Percentiles rank a stretch among this genome's conserved stretches.
Conservation (phyloP, 1,140 invertebrate species). For the Telenomus remus region DNA sequence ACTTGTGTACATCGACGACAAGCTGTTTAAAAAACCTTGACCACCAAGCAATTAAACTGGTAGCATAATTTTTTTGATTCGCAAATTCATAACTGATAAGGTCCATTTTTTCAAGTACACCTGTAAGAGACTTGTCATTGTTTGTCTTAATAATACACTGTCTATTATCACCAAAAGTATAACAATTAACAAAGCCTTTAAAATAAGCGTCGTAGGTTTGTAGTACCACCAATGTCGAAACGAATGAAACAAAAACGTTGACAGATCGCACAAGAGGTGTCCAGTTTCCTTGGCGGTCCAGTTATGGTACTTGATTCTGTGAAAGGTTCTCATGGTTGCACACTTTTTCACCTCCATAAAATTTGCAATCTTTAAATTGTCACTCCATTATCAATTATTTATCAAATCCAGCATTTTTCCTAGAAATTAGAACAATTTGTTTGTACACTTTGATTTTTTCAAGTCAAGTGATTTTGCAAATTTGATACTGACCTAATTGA, state of each 20-base stretch:
- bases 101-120: neutral
- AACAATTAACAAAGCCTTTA: slow-evolving; percentile 19
- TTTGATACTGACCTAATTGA: too few relatives aligned
- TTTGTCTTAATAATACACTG: slow-evolving; percentile 10
- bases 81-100: neutral
- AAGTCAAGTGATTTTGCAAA: too few relatives aligned
- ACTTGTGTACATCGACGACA: too few relatives aligned
- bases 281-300: slow-evolving; percentile 19
- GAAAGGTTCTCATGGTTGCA: neutral
- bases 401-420: too few relatives aligned
- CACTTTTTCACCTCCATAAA: too few relatives aligned
- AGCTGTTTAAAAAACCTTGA: too few relatives aligned
- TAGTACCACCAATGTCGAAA: slow-evolving; percentile 29
- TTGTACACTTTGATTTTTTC: too few relatives aligned
- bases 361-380: too few relatives aligned
- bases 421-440: too few relatives aligned
- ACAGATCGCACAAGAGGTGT: slow-evolving; percentile 14
- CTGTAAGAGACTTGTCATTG: slow-evolving; percentile 3
- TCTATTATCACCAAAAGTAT: slow-evolving; percentile 23
- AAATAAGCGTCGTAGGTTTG: slow-evolving; percentile 18
- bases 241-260: slow-evolving; percentile 19
- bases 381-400: too few relatives aligned
- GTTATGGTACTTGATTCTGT: slow-evolving; percentile 24
- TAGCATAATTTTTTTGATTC: neutral
- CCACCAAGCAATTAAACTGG: too few relatives aligned